These are phyloP conservation scores for Lumbricus terrestris DNA, from an alignment of 2,888 invertebrate species.

Conservation along the genomic window DNA sequence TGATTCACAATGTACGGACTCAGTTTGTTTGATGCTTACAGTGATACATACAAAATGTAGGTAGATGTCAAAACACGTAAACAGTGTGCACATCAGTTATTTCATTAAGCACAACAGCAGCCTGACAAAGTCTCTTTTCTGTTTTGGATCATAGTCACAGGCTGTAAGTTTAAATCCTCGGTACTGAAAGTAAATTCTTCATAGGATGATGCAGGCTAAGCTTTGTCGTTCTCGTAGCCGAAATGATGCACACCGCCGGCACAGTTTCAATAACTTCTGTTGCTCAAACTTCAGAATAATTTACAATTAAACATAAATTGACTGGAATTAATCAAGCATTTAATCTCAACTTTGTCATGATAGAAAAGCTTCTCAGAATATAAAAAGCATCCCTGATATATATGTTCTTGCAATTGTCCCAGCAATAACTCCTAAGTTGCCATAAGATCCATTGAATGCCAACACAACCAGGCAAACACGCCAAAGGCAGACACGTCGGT, in stretches of 20 bases:
- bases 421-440: neutral
- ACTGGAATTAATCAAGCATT: neutral
- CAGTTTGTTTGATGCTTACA: neutral
- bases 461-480: neutral
- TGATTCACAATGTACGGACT: neutral
- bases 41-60: neutral
- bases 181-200: neutral
- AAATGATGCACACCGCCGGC: neutral
- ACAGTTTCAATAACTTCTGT: neutral
- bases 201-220: neutral
- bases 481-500: neutral
- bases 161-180: neutral
- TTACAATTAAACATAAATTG: neutral
- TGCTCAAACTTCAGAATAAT: neutral
- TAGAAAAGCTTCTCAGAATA: neutral
- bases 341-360: constrained; percentile 3
- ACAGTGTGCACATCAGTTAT: neutral
- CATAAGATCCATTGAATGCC: neutral
- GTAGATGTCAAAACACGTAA: neutral
- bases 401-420: constrained; percentile 3
- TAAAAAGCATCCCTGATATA: neutral
- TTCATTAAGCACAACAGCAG: neutral
- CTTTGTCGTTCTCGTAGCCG: neutral
- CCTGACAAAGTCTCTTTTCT: neutral
- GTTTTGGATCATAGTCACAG: neutral